A percentile compares a stretch with the other conserved stretches of the same genome.
Evolutionary conservation across 2,797 vertebrate species (phyloP).

Genomic region (Gallirallus australis): DNA sequence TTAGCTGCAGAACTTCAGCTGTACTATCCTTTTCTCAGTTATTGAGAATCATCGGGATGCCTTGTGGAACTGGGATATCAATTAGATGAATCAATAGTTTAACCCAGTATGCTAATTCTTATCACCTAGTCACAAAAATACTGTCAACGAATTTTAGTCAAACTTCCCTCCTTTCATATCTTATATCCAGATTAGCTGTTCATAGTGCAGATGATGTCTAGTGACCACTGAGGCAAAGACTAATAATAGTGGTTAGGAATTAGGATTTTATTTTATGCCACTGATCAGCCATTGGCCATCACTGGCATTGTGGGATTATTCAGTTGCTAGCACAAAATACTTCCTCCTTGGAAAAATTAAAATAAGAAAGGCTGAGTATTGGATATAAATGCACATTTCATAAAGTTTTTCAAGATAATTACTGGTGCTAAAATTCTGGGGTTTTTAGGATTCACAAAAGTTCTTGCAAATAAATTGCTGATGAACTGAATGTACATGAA

Average conservation of each 20-base stretch:
- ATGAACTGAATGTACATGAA: slow-evolving; percentile 40
- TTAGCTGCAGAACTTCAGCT: not conserved
- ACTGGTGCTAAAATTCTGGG: not conserved
- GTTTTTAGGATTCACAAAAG: not conserved
- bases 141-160: not conserved
- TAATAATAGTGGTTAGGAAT: not conserved
- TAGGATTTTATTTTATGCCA: not conserved
- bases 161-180: not conserved
- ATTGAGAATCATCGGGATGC: not conserved
- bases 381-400: not conserved
- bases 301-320: not conserved
- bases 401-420: slow-evolving; percentile 16
- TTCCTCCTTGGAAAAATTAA: not conserved
- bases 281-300: not conserved
- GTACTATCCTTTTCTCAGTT: not conserved
- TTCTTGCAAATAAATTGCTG: slow-evolving; percentile 54
- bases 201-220: not conserved
- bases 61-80: not conserved
- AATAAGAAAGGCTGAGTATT: not conserved
- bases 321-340: not conserved
- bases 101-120: not conserved
- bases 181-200: not conserved
- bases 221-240: not conserved
- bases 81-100: not conserved
- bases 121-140: not conserved